phyloP scores from a whole-genome alignment of 1,140 invertebrate genomes.

The Anastatus disparis region DNA sequence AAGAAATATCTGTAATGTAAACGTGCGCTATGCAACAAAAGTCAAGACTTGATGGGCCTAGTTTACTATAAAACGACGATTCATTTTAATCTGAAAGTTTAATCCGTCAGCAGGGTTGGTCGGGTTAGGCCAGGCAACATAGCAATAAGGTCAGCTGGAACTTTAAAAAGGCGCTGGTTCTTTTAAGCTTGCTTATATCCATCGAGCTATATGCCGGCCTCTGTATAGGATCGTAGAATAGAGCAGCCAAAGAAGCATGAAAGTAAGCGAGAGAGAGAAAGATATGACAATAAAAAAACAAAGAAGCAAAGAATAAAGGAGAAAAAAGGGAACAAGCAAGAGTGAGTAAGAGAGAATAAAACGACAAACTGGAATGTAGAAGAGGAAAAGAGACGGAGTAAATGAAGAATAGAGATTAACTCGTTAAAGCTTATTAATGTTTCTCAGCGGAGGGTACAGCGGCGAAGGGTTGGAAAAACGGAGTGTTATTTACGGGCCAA shows the following conservation, averaged over 20 bases:
- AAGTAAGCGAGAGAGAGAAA: neutral
- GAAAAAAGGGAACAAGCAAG: neutral
- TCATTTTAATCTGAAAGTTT: slow-evolving; percentile 60
- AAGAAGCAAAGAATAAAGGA: neutral
- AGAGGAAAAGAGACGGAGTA: neutral
- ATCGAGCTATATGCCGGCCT: no score
- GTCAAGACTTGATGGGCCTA: no score
- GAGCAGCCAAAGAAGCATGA: neutral
- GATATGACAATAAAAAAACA: neutral
- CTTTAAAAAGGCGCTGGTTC: slow-evolving; percentile 53
- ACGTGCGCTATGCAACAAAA: no score
- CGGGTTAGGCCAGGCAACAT: slow-evolving; percentile 39
- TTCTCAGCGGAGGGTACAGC: neutral
- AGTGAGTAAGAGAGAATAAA: neutral
- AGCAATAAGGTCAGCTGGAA: slow-evolving; percentile 29
- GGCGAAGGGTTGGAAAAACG: neutral
- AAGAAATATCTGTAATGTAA: no score
- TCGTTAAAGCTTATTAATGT: slow-evolving; percentile 26
- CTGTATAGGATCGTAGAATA: no score
- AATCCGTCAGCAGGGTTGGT: no score
- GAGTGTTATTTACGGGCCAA: neutral
- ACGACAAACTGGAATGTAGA: neutral
- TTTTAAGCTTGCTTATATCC: slow-evolving; percentile 46
- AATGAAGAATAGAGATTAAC: slow-evolving; percentile 10
- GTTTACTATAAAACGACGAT: slow-evolving; percentile 48